Evolutionary conservation across 1,140 invertebrate species (phyloP).

Genomic region (Luehdorfia chinensis): DNA sequence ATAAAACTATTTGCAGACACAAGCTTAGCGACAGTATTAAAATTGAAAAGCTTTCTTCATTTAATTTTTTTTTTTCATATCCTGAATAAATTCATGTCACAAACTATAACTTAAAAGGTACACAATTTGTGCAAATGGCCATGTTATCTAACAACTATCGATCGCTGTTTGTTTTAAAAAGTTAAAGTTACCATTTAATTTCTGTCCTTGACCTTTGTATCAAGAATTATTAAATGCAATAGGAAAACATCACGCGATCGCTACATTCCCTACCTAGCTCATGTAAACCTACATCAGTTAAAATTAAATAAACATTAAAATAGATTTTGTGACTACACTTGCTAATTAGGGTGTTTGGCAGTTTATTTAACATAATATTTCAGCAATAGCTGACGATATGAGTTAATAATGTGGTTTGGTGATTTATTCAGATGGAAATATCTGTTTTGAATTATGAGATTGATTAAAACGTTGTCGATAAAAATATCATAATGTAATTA

Average conservation of each 20-base stretch:
- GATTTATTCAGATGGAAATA: neutral
- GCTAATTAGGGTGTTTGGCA: neutral
- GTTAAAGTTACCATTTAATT: neutral
- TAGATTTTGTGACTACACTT: neutral
- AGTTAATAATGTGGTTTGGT: neutral
- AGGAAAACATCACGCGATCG: slow-evolving; percentile 15
- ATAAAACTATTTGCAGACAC: no score
- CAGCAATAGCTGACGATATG: neutral
- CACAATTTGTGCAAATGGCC: no score
- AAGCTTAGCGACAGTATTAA: no score
- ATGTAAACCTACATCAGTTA: slow-evolving; percentile 4
- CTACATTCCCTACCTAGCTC: slow-evolving; percentile 9
- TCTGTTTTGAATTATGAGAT: no score
- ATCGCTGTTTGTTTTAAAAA: no score
- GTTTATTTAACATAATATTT: neutral
- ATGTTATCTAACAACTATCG: no score
- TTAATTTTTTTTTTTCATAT: no score
- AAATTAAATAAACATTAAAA: slow-evolving; percentile 10
- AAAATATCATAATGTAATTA: no score
- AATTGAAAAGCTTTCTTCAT: no score
- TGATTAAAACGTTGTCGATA: no score
- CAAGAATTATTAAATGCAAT: slow-evolving; percentile 18
- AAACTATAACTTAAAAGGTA: no score
- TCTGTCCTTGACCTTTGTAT: slow-evolving; percentile 13
- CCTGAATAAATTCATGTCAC: no score